Conservation (phyloP, 64 coral and sea anemone species). For the Platygyra sinensis region DNA sequence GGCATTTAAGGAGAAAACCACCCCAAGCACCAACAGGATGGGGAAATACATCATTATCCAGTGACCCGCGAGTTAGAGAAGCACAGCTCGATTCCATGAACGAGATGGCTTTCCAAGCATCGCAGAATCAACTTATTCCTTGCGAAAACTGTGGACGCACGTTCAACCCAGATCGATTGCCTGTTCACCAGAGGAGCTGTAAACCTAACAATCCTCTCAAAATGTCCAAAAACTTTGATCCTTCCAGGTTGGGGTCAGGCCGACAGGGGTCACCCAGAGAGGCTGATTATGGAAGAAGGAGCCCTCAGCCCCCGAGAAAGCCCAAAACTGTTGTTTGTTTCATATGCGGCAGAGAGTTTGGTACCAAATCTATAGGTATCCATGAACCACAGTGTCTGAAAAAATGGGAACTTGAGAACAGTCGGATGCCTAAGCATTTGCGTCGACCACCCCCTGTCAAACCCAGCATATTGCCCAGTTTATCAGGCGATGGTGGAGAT, state of each 20-base stretch:
- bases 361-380: slow-evolving; percentile 90
- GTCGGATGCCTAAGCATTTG: slow-evolving; percentile 75
- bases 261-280: slow-evolving; percentile 1
- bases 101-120: slow-evolving; percentile 83
- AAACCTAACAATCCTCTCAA: slow-evolving; percentile 73
- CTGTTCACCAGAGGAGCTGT: slow-evolving; percentile 93
- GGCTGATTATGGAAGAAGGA: slow-evolving; percentile 26
- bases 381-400: slow-evolving; percentile 97
- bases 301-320: slow-evolving; percentile 66
- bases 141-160: slow-evolving; percentile 95
- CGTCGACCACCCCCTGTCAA: slow-evolving; percentile 79
- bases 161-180: slow-evolving; percentile 86
- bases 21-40: slow-evolving; percentile 73
- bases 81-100: slow-evolving; percentile 91
- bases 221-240: slow-evolving; percentile 75
- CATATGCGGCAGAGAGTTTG: slow-evolving; percentile 98
- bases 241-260: slow-evolving; percentile 27
- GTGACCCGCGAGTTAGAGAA: slow-evolving; percentile 41
- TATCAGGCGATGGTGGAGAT: slow-evolving; percentile 31
- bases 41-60: slow-evolving; percentile 60
- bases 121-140: slow-evolving; percentile 80
- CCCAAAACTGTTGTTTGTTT: slow-evolving; percentile 93
- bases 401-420: slow-evolving; percentile 97
- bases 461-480: slow-evolving; percentile 82
- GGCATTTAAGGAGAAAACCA: slow-evolving; percentile 66